A percentile compares a stretch with the other conserved stretches of the same genome.
phyloP scores from a whole-genome alignment of 2,113 vertebrate species.

The Mormyrus lacerda region DNA sequence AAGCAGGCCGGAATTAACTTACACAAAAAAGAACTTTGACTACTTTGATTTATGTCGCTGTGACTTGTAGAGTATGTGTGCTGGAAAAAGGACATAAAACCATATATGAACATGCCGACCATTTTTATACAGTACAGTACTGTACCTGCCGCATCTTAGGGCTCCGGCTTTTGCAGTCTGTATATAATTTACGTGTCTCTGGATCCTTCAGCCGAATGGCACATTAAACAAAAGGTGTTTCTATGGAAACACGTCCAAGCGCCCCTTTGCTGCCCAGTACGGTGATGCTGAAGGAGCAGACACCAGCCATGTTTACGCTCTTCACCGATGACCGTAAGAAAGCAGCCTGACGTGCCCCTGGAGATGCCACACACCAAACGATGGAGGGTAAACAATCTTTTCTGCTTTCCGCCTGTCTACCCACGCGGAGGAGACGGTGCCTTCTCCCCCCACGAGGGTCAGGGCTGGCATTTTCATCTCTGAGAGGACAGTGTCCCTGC shows the following conservation, averaged over 20 bases:
- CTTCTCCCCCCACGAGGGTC: not conserved
- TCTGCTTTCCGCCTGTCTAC: not conserved
- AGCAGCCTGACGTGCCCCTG: not conserved
- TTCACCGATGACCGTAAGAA: slow-evolving; percentile 18
- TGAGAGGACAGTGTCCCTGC: not conserved
- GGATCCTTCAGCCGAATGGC: slow-evolving; percentile 41
- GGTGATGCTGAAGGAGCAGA: not conserved
- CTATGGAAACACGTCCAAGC: slow-evolving; percentile 22
- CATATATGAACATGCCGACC: slow-evolving; percentile 46
- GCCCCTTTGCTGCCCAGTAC: not conserved
- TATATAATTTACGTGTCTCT: slow-evolving; percentile 49
- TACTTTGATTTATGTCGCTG: slow-evolving; percentile 37
- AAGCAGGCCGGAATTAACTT: slow-evolving; percentile 40
- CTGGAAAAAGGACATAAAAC: slow-evolving; percentile 38
- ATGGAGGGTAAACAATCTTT: not conserved
- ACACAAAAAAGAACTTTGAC: slow-evolving; percentile 27
- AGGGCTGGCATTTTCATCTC: not conserved
- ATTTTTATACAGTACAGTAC: no score
- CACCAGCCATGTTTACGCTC: slow-evolving; percentile 8
- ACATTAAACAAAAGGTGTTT: slow-evolving; percentile 27
- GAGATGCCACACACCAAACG: not conserved
- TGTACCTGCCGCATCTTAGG: slow-evolving; percentile 18
- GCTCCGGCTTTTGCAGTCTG: slow-evolving; percentile 41
- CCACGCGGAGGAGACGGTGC: not conserved
- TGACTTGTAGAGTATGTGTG: slow-evolving; percentile 37